Evolutionary conservation across 2,797 vertebrate genomes (phyloP), one percentile per base, ranked within the genome.

Genomic region (Microcaecilia unicolor): DNA sequence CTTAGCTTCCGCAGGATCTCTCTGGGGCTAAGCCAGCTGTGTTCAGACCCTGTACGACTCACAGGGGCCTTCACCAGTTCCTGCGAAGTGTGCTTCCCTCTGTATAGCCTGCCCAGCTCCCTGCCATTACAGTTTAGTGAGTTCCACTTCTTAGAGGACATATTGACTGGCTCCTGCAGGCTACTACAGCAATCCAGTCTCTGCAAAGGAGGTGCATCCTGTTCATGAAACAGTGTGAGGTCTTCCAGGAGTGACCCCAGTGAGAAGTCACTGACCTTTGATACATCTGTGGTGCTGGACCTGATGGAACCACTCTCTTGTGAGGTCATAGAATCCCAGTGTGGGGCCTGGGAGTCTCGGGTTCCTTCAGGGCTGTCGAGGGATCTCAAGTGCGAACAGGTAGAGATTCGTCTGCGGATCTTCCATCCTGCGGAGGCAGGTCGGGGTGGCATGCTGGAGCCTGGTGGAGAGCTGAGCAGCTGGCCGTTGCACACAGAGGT

Each of bases 381-480:
- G 13, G 86, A 88, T n/a, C 84, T 81, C 21, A 86, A 72, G 49
- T 63, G 84, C 43, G 85, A 65, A 29, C 85, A 87, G n/a, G 85
- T 89, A 38, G 85, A 85, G 38, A 89, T 89, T 26, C 85, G 74
- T 26, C 76, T 76, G 11, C 82, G 81, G 24, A 75, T 48, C 49
- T 79, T 72, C 54, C 83, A 72, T n/a, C n/a, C n/a, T n/a, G n/a
- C n/a, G n/a, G n/a, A n/a, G n/a, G n/a, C n/a, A n/a, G n/a, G n/a
- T n/a, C n/a, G n/a, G n/a, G n/a, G n/a, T n/a, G n/a, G n/a, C n/a
- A n/a, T n/a, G n/a, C n/a, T n/a, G n/a, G n/a, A n/a, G 13, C 73
- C 82, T 2, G 75, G 75, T 13, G 68, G 62, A 13, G 70, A 60
- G 15, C 70, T 73, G 4, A 36, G 33, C 18, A 25, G 33, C 10